A percentile compares a stretch with the other conserved stretches of the same genome.
phyloP scores from a whole-genome alignment of 2,113 vertebrate species.

The Prunella fulvescens region DNA sequence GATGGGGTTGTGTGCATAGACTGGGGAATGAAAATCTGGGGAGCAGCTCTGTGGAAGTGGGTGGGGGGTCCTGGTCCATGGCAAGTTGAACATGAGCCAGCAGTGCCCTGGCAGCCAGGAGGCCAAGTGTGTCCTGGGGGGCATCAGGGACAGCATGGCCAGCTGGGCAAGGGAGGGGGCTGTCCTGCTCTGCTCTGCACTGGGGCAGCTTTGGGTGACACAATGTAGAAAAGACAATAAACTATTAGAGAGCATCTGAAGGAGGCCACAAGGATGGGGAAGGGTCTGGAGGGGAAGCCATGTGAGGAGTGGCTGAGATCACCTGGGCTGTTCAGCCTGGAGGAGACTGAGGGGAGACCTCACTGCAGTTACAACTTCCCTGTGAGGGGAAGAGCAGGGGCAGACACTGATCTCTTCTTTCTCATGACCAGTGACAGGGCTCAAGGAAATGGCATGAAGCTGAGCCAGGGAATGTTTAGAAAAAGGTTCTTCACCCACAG shows the following conservation, averaged over 20 bases:
- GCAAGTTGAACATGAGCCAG: not conserved
- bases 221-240: not conserved
- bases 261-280: not conserved
- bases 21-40: not conserved
- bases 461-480: not conserved
- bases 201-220: not conserved
- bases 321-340: not conserved
- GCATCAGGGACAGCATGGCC: not conserved
- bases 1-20: not conserved
- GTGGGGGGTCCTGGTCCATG: not conserved
- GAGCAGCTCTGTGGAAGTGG: not conserved
- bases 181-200: not conserved
- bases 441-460: not conserved
- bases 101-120: not conserved
- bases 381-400: not conserved
- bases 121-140: fast-evolving
- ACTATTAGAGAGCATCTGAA: not conserved
- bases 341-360: not conserved
- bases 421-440: not conserved
- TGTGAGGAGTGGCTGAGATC: not conserved
- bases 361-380: not conserved
- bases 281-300: fast-evolving
- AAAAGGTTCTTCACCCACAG: not conserved
- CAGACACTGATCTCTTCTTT: not conserved
- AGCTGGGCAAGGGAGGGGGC: not conserved